phyloP scores from a whole-genome alignment of 2,888 invertebrate species.

The Caenorhabditis plicata region DNA sequence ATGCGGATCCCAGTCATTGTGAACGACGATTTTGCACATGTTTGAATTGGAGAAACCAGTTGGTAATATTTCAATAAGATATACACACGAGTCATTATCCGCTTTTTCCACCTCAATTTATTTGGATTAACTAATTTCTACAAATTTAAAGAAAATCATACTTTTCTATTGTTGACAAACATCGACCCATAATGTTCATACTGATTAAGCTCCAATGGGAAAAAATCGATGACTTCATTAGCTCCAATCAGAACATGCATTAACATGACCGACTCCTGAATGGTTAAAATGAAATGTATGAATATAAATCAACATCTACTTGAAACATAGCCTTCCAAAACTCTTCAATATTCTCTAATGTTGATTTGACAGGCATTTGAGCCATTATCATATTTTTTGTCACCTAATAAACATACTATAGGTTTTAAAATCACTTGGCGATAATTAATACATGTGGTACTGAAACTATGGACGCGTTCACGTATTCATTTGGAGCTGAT shows the following conservation, averaged over 20 bases:
- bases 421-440: neutral
- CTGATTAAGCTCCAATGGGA: slow-evolving; percentile 3
- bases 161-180: slow-evolving; percentile 31
- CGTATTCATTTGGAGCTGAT: slow-evolving; percentile 14
- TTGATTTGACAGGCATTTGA: slow-evolving; percentile 21
- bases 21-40: slow-evolving; percentile 12
- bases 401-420: neutral
- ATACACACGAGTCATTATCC: slow-evolving; percentile 14
- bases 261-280: slow-evolving; percentile 13
- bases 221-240: slow-evolving; percentile 20
- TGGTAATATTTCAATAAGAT: slow-evolving; percentile 21
- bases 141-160: neutral
- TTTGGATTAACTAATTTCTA: neutral
- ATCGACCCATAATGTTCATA: slow-evolving; percentile 22
- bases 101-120: slow-evolving; percentile 16
- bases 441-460: slow-evolving; percentile 9
- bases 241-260: slow-evolving; percentile 18
- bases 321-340: slow-evolving; percentile 24
- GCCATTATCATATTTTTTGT: slow-evolving; percentile 12
- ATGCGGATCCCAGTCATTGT: slow-evolving; percentile 18
- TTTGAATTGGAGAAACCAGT: slow-evolving; percentile 24
- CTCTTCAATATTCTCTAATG: slow-evolving; percentile 8
- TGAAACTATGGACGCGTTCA: slow-evolving; percentile 12
- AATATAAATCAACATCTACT: too few species aligned
- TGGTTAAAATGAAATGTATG: too few species aligned